Conservation (phyloP, 2,113 vertebrate species). For the Zapus hudsonius region DNA sequence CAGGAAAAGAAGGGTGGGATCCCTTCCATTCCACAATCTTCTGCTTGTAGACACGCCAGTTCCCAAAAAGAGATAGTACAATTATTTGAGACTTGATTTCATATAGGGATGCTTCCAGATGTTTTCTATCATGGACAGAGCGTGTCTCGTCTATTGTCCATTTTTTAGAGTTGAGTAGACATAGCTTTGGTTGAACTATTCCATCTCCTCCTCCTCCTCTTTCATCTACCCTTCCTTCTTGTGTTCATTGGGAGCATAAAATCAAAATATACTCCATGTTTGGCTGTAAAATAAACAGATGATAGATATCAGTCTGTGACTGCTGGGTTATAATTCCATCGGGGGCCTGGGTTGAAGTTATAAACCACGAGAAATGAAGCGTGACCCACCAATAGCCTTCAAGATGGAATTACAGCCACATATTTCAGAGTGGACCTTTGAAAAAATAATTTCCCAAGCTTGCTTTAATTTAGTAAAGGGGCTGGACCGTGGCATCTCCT, state of each 20-base stretch:
- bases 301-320: conserved; percentile 67
- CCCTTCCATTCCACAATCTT: neutral
- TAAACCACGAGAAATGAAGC: conserved; percentile 77
- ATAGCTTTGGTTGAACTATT: conserved; percentile 1
- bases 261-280: conserved; percentile 61
- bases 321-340: conserved; percentile 65
- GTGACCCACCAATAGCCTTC: conserved; percentile 63
- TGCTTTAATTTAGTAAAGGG: conserved; percentile 21
- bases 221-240: conserved; percentile 19
- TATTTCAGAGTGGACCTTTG: conserved; percentile 57
- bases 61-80: neutral
- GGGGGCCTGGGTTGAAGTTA: conserved; percentile 66
- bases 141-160: neutral
- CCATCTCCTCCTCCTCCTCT: neutral
- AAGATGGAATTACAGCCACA: conserved; percentile 63
- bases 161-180: neutral
- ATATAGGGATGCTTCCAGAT: conserved; percentile 32
- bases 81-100: conserved; percentile 18
- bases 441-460: conserved; percentile 60
- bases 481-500: neutral
- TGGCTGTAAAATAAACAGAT: conserved; percentile 75
- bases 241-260: conserved; percentile 59
- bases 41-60: neutral
- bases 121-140: neutral
- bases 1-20: neutral